Base-by-base conservation (phyloP, 1,140 invertebrate genomes). In the Stratiolaelaps scimitus region DNA sequence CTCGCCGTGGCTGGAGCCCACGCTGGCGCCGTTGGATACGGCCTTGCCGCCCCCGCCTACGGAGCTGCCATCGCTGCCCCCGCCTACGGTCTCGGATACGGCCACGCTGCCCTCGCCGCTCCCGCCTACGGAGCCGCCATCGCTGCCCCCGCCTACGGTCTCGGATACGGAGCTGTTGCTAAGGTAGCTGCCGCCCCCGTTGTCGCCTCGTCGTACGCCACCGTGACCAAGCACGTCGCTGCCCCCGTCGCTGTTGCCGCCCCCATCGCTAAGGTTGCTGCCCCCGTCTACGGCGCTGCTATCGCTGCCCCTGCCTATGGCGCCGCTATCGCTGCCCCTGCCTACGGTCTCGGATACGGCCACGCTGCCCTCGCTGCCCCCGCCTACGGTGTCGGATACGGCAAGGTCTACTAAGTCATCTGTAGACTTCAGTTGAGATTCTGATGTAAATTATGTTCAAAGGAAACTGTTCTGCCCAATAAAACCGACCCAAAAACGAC, bases 101-200 rank as follows among this genome's bases (percentile, higher is more conserved):
- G 53, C n/a, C n/a, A n/a, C n/a, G 15, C 20, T 23, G 53, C 15
- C 20, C 15, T 19, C 53, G 53, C 53, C 10, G 53, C 53, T 10
- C 53, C 53, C 53, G 53, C 26, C 23, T 26, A 26, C 23, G 34
- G 34, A 26, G 53, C 15, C 15, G 53, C 23, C 26, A 34, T 29
- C 23, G 53, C 15, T 34, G 53, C 53, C 23, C 53, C 53, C 13
- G 53, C n/a, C 53, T 23, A 19, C 23, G 53, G 15, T 60, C 53
- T 26, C 10, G 53, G 53, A 15, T 60, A 60, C 53, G 53, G 53
- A 60, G 53, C 53, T 34, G 23, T 60, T 26, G 20, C 53, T 60
- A 60, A 60, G 20, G 53, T 60, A 6, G 53, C 53, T 23, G 53
- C 53, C 23, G 53, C 53, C 53, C 53, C 53, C 10, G 53, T 60